Evolutionary conservation across 2,113 vertebrate genomes (phyloP).

Genomic region (Dasyurus viverrinus): DNA sequence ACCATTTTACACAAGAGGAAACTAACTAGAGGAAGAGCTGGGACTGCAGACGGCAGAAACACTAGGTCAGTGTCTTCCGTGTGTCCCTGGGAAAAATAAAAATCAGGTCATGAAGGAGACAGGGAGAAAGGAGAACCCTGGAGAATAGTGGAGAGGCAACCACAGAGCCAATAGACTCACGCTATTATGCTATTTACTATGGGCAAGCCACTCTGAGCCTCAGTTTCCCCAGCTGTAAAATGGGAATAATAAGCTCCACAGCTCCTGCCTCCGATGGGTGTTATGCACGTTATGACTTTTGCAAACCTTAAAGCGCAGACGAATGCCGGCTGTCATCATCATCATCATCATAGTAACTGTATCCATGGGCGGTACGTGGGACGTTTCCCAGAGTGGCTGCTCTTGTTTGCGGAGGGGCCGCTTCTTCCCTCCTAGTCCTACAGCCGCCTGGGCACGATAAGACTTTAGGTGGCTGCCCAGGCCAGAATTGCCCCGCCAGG

Average conservation of each 20-base stretch:
- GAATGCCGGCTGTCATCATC: neutral
- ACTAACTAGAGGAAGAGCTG: neutral
- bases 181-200: neutral
- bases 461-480: too few relatives aligned
- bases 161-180: neutral
- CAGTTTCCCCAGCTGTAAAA: neutral
- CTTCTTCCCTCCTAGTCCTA: neutral
- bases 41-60: neutral
- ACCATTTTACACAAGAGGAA: too few relatives aligned
- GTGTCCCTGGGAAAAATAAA: neutral
- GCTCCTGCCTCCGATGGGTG: neutral
- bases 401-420: neutral
- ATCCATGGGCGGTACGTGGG: neutral
- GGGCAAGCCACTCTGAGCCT: neutral
- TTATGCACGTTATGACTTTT: neutral
- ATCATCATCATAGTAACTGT: neutral
- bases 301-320: neutral
- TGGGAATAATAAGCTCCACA: neutral
- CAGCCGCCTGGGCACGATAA: too few relatives aligned
- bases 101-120: neutral
- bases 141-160: neutral
- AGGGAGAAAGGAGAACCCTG: neutral
- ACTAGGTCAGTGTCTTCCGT: neutral
- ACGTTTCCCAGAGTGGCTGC: neutral
- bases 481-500: too few relatives aligned